Base-by-base conservation (phyloP, 2,113 vertebrate species). In the Dendrocopos noguchii region DNA sequence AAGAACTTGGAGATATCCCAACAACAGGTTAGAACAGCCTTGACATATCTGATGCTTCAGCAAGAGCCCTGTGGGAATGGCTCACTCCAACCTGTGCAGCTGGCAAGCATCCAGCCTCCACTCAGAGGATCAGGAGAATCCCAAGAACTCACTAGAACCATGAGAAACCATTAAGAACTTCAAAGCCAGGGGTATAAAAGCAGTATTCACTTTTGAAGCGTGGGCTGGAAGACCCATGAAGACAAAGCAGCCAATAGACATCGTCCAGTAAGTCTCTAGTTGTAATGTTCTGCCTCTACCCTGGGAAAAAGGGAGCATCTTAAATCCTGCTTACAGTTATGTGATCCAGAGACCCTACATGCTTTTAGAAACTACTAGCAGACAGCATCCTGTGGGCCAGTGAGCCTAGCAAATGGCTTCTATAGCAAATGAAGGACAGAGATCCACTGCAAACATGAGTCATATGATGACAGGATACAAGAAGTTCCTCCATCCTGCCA, bases 31-130 rank as follows among this genome's bases (percentile, higher is more conserved):
- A 94, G 85, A 81, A 92, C 87, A 90, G 72, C 65, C 80, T 92
- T 88, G 59, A 87, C 68, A n/a, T 82, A 95, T 81, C 84, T 90
- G 81, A 94, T 87, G 88, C 52, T 95, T 91, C 83, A 95, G 84
- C 76, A 87, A 87, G 60, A 93, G 80, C 77, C 86, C 87, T 91
- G 71, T 95, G 80, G 67, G 87, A 95, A 85, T 64, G 60, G 74
- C 52, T 86, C 66, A 81, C 1, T 1, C 2, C 61, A 87, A 53
- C 31, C 56, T 72, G 70, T 20, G 34, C 34, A 80, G 83, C 59
- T 93, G 88, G 94, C 70, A 88, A 79, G 20, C 25, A 71, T 39
- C 47, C 87, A 94, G 33, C 14, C 91, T 90, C 74, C 50, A 88
- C 17, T 84, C 8, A 57, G 46, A 60, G 73, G 19, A 55, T 50